Conservation (phyloP, 2,797 vertebrate species). For the Hoplostethus mediterraneus region DNA sequence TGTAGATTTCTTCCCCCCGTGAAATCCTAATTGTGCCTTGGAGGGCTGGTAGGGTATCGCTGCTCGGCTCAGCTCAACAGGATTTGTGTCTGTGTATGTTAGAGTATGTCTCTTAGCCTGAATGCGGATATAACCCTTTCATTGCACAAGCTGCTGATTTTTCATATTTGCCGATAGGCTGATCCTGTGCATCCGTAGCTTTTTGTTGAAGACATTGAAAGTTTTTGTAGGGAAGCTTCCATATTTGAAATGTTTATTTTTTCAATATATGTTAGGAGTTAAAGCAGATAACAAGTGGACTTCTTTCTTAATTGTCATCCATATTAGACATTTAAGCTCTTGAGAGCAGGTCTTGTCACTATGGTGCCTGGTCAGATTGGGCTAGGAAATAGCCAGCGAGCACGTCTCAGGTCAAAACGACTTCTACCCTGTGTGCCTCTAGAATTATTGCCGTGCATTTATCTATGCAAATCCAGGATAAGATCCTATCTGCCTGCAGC, state of each 20-base stretch:
- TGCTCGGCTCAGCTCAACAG: conserved; percentile 87
- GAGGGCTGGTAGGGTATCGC: conserved; percentile 88
- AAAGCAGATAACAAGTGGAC: conserved; percentile 39
- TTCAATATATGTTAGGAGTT: conserved; percentile 33
- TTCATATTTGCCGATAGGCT: conserved; percentile 84
- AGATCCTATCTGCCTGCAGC: conserved; percentile 81
- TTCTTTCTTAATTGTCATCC: conserved; percentile 34
- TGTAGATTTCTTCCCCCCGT: conserved; percentile 89
- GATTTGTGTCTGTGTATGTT: conserved; percentile 88
- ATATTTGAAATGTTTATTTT: conserved; percentile 40
- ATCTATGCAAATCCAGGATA: conserved; percentile 84
- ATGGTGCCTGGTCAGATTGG: conserved; percentile 48
- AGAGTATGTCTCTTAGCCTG: conserved; percentile 83
- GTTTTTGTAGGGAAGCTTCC: conserved; percentile 54
- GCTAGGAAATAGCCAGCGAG: conserved; percentile 38
- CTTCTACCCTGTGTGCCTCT: conserved; percentile 39
- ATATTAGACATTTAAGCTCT: conserved; percentile 51
- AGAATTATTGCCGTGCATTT: conserved; percentile 77
- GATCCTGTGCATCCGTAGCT: conserved; percentile 79
- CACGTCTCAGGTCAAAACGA: conserved; percentile 63
- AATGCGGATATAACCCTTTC: conserved; percentile 88
- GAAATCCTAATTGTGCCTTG: conserved; percentile 92
- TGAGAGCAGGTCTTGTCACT: conserved; percentile 54
- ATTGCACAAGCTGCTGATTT: conserved; percentile 83
- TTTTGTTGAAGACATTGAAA: conserved; percentile 77